Evolutionary conservation across 2,888 invertebrate species (phyloP).

Genomic region (Allolobophora icterica): DNA sequence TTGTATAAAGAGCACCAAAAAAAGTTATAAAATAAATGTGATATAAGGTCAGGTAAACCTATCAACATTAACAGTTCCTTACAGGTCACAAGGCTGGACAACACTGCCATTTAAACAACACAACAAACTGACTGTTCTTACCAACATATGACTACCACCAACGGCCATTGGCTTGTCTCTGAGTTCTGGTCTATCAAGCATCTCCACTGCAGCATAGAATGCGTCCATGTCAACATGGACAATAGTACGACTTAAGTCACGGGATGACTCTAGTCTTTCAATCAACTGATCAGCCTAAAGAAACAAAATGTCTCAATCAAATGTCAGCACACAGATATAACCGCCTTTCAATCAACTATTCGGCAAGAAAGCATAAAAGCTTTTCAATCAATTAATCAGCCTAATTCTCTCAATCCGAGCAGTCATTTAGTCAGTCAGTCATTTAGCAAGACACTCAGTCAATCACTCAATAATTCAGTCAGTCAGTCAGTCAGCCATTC

Average conservation of each 20-base stretch:
- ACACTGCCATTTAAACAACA: not conserved
- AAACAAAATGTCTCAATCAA: not conserved
- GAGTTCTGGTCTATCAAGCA: constrained; percentile 64
- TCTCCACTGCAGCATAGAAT: constrained; percentile 72
- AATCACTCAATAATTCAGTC: not conserved
- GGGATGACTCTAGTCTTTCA: constrained; percentile 61
- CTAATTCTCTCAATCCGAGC: not conserved
- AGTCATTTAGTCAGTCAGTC: not conserved
- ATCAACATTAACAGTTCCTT: not conserved
- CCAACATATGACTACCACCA: constrained; percentile 70
- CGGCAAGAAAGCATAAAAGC: not conserved
- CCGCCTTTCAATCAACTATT: not conserved
- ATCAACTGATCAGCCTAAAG: constrained; percentile 66
- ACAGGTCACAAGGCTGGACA: not conserved
- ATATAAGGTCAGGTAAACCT: no score
- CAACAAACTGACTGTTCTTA: constrained; percentile 49
- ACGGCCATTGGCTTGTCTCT: constrained; percentile 71
- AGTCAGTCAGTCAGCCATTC: not conserved
- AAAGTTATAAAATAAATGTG: no score
- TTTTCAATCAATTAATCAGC: not conserved
- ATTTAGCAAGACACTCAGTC: not conserved
- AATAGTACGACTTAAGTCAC: constrained; percentile 67
- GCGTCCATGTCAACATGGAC: constrained; percentile 74
- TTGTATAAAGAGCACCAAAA: no score
- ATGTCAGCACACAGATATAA: constrained; percentile 22